A percentile compares a stretch with the other conserved stretches of the same genome.
Evolutionary conservation across 2,113 vertebrate genomes (phyloP).

Genomic region (Brachyhypopomus occidentalis): DNA sequence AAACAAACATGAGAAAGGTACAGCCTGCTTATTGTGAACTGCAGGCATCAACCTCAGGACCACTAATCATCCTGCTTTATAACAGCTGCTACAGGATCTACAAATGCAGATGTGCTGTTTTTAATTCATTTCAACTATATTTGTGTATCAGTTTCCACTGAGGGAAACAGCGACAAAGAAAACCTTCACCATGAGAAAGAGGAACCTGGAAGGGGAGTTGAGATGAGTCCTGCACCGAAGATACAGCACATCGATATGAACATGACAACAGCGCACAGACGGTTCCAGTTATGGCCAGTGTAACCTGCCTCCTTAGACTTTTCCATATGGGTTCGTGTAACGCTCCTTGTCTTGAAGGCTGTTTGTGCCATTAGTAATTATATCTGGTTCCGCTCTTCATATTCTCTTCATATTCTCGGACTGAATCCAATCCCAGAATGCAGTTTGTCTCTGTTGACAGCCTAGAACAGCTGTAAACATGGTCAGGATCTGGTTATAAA

Average conservation of each 20-base stretch:
- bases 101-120: too few relatives aligned
- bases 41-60: too few relatives aligned
- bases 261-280: too few relatives aligned
- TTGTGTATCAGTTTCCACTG: too few relatives aligned
- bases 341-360: neutral
- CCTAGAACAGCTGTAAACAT: slow-evolving; percentile 66
- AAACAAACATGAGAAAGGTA: neutral
- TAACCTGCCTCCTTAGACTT: neutral
- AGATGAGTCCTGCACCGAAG: too few relatives aligned
- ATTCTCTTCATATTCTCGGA: neutral
- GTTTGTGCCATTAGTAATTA: slow-evolving; percentile 29
- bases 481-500: slow-evolving; percentile 64
- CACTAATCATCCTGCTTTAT: too few relatives aligned
- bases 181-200: neutral
- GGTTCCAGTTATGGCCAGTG: neutral
- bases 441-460: slow-evolving; percentile 29
- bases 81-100: too few relatives aligned
- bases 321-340: neutral
- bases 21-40: too few relatives aligned
- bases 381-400: neutral
- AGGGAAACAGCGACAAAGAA: too few relatives aligned
- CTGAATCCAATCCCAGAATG: slow-evolving; percentile 2
- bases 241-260: too few relatives aligned
- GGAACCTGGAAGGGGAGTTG: too few relatives aligned
- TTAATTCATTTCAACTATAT: too few relatives aligned